These are phyloP conservation scores for Stegodyphus dumicola DNA, from an alignment of 1,140 invertebrate species.

Conservation along the genomic window DNA sequence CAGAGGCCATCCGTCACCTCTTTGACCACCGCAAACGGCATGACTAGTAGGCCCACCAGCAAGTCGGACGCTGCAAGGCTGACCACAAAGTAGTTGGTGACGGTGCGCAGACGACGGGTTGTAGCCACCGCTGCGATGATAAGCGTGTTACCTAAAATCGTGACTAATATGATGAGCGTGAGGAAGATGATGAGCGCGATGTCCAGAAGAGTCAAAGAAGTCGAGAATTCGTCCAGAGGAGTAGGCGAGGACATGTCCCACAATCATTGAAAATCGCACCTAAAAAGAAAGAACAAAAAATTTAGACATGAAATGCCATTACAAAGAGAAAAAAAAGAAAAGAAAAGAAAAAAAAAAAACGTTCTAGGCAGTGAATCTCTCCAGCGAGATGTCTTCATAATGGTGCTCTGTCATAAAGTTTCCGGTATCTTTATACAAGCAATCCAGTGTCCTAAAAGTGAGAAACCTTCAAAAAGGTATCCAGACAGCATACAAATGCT, in stretches of 20 bases:
- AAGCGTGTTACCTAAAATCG: slow-evolving; percentile 69
- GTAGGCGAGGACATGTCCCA: slow-evolving; percentile 34
- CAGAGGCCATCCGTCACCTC: slow-evolving; percentile 73
- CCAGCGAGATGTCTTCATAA: too few relatives aligned
- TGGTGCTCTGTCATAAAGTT: too few relatives aligned
- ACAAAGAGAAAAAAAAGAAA: too few relatives aligned
- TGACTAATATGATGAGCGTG: slow-evolving; percentile 62
- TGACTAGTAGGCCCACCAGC: slow-evolving; percentile 70
- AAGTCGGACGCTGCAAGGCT: slow-evolving; percentile 71
- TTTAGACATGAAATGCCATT: too few relatives aligned
- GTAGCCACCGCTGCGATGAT: slow-evolving; percentile 70
- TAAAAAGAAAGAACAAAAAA: background rate
- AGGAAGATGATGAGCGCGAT: slow-evolving; percentile 66
- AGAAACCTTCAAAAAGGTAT: too few relatives aligned
- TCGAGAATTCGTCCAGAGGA: slow-evolving; percentile 89
- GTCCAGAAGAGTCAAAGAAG: slow-evolving; percentile 82
- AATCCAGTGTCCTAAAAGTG: too few relatives aligned
- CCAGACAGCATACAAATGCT: too few relatives aligned
- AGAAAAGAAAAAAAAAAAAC: too few relatives aligned
- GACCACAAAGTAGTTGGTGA: slow-evolving; percentile 71
- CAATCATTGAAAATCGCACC: background rate
- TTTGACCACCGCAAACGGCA: slow-evolving; percentile 69
- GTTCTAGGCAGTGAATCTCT: too few relatives aligned
- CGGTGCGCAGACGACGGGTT: slow-evolving; percentile 76
- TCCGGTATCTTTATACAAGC: too few relatives aligned